Evolutionary conservation across 1,140 invertebrate genomes (phyloP).

Genomic region (Lanistes nyassanus): DNA sequence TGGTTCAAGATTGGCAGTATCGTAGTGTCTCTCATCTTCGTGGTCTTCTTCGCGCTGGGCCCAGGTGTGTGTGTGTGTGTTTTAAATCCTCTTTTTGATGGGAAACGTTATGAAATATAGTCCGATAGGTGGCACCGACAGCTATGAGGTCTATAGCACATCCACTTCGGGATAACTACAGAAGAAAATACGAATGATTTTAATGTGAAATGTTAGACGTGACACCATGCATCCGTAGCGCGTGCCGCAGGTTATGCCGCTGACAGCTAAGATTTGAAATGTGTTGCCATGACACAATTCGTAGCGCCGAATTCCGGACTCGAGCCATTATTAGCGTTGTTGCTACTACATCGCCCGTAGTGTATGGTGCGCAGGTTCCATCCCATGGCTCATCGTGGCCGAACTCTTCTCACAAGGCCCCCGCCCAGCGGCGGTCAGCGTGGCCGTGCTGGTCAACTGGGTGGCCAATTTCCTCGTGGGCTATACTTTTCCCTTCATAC

Average conservation of each 20-base stretch:
- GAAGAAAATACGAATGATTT: not conserved
- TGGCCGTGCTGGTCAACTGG: slow-evolving; percentile 98
- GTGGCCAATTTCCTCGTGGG: slow-evolving; percentile 97
- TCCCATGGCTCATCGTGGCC: slow-evolving; percentile 94
- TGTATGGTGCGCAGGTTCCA: slow-evolving; percentile 72
- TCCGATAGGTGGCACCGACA: not conserved
- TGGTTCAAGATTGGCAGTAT: slow-evolving; percentile 93
- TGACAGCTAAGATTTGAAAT: no score
- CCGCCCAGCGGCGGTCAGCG: slow-evolving; percentile 95
- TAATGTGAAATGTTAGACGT: no score
- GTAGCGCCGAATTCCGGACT: no score
- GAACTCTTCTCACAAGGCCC: slow-evolving; percentile 98
- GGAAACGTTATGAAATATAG: not conserved
- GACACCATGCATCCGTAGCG: no score
- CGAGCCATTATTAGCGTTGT: not conserved
- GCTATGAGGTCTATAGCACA: not conserved
- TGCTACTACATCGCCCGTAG: no score
- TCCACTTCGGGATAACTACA: not conserved
- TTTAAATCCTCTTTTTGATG: not conserved
- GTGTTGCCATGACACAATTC: no score
- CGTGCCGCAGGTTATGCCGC: no score
- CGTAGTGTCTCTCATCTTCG: slow-evolving; percentile 81
- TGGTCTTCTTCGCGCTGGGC: slow-evolving; percentile 91
- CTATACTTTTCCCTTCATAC: slow-evolving; percentile 86
- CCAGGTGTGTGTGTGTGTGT: slow-evolving; percentile 58